phyloP scores from a whole-genome alignment of 2,888 invertebrate species.

The Ophion costatus region DNA sequence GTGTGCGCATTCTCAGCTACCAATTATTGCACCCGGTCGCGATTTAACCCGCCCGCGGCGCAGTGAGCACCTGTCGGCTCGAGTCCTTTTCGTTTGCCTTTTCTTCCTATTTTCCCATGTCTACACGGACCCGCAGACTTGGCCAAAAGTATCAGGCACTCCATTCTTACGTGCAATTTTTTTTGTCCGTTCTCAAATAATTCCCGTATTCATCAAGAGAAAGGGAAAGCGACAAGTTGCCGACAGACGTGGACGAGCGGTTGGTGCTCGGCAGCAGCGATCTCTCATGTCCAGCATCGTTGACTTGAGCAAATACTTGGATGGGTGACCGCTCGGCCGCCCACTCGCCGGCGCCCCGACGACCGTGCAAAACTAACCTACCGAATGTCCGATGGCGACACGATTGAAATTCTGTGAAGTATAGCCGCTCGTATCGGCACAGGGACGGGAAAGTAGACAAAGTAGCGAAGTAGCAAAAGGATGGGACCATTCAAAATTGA shows the following conservation, averaged over 20 bases:
- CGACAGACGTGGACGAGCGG: background rate
- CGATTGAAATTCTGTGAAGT: no score
- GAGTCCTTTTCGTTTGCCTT: conserved; percentile 68
- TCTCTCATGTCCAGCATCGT: background rate
- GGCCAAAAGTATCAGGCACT: background rate
- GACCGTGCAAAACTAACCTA: no score
- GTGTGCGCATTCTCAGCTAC: conserved; percentile 72
- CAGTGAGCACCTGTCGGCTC: conserved; percentile 60
- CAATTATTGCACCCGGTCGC: conserved; percentile 71
- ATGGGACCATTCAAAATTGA: no score
- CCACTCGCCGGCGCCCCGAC: background rate
- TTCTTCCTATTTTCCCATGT: conserved; percentile 61
- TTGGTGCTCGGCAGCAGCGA: background rate
- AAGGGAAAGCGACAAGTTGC: background rate
- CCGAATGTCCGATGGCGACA: no score
- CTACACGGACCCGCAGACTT: background rate
- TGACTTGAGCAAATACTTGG: background rate
- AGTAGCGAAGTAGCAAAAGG: no score
- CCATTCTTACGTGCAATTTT: conserved; percentile 44
- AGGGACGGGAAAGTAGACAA: no score
- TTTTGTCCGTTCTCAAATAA: background rate
- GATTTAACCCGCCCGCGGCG: conserved; percentile 67
- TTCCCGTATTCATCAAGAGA: background rate
- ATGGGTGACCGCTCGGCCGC: background rate
- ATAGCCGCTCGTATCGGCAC: no score